phyloP scores from a whole-genome alignment of 2,888 invertebrate species.

The Micropterix aruncella region DNA sequence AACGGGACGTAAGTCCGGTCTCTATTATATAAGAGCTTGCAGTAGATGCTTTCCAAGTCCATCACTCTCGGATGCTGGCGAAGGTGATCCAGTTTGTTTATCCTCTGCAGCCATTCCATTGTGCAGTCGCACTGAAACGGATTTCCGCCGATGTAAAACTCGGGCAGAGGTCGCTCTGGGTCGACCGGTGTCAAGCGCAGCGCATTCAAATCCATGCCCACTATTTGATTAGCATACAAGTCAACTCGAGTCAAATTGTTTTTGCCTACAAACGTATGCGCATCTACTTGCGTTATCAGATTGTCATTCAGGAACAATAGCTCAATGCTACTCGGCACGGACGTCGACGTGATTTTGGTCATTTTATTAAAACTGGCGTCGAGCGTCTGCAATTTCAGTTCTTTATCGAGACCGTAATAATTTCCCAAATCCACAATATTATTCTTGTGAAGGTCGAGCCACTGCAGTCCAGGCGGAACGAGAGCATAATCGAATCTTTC shows the following conservation, averaged over 20 bases:
- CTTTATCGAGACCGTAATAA: conserved; percentile 52
- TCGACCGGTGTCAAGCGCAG: conserved; percentile 69
- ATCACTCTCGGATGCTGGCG: conserved; percentile 82
- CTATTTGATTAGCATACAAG: conserved; percentile 84
- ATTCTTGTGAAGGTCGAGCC: conserved; percentile 85
- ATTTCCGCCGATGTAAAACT: conserved; percentile 89
- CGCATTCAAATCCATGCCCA: conserved; percentile 80
- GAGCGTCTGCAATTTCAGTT: conserved; percentile 65
- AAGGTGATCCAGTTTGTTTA: conserved; percentile 70
- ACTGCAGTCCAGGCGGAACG: conserved; percentile 69
- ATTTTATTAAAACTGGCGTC: conserved; percentile 87
- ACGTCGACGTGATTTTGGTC: conserved; percentile 56
- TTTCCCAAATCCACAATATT: conserved; percentile 66
- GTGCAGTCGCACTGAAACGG: conserved; percentile 91
- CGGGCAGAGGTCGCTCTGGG: conserved; percentile 61
- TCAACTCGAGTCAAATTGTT: conserved; percentile 81
- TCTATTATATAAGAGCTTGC: conserved; percentile 73
- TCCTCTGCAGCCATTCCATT: conserved; percentile 89
- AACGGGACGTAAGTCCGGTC: conserved; percentile 75
- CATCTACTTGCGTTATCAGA: conserved; percentile 70
- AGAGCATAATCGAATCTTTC: conserved; percentile 80
- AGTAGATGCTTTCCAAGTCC: conserved; percentile 82
- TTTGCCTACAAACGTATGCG: conserved; percentile 82
- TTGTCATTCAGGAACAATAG: conserved; percentile 82
- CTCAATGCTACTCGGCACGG: conserved; percentile 76